Conservation (phyloP, 1,140 invertebrate genomes). For the Camponotus pennsylvanicus region DNA sequence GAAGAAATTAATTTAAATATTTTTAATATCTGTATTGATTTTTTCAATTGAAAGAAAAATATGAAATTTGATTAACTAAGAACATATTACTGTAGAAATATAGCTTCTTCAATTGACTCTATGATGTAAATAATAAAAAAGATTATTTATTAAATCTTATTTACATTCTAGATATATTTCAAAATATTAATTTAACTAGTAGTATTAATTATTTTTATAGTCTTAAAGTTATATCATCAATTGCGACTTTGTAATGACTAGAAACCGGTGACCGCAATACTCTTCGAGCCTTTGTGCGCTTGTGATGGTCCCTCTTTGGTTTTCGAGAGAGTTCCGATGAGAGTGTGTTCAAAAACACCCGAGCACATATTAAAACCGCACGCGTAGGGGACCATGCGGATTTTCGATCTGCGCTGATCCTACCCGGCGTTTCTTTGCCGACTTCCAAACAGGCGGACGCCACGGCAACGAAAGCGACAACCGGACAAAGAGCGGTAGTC, state of each 20-base stretch:
- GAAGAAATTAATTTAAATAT: background rate
- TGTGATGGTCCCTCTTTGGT: conserved; percentile 9
- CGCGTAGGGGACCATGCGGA: conserved; percentile 52
- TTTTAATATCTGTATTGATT: background rate
- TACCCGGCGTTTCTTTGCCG: conserved; percentile 43
- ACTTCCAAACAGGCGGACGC: conserved; percentile 56
- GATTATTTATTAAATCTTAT: background rate
- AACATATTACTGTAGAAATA: background rate
- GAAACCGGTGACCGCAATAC: conserved; percentile 54
- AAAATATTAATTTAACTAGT: background rate
- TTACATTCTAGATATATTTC: background rate
- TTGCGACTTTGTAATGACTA: conserved; percentile 32
- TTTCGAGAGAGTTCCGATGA: background rate
- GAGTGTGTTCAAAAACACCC: conserved; percentile 41
- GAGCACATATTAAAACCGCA: conserved; percentile 59
- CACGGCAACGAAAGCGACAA: conserved; percentile 58
- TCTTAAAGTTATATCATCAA: conserved; percentile 28
- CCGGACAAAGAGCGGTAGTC: conserved; percentile 57
- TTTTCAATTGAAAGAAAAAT: background rate
- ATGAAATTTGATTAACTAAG: background rate
- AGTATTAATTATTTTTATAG: background rate
- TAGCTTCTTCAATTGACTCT: background rate
- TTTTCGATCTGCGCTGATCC: conserved; percentile 52
- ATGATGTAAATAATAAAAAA: background rate
- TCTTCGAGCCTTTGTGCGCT: conserved; percentile 34